Evolutionary conservation across 2,113 vertebrate genomes (phyloP), one percentile per base, ranked within the genome.

Genomic region (Chinchilla lanigera): DNA sequence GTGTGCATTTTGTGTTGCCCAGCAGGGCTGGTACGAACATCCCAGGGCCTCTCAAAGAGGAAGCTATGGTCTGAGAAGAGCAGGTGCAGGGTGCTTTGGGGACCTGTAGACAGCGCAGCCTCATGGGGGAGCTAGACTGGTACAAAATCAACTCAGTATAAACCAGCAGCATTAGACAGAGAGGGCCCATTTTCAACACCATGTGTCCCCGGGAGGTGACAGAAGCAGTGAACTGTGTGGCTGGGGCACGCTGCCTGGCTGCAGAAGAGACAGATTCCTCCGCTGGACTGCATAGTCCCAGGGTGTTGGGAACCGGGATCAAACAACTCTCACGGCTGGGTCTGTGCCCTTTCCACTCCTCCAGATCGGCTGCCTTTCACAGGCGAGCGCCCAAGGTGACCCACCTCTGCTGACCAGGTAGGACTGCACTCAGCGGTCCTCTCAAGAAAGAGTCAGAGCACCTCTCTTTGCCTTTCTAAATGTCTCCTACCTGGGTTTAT

Each of bases 11-110:
- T 19, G 50, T n/a, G 82, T 38, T 56, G 47, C 67, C 38, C 30
- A 63, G 71, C 85, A 78, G 80, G 44, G 16, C 16, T 35, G 41
- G n/a, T 10, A 9, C 47, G 11, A 88, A 2, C 26, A 65, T 38
- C 22, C 80, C 14, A 81, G 50, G 2, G 3, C 1, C 44, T 24
- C 17, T 78, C 16, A 44, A 92, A 90, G 85, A 41, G 35, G 58
- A 56, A 60, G 28, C 38, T 35, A 35, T 41, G 47, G 38, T 54
- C 54, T 71, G 61, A 60, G n/a, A 24, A 50, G 30, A 86, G 52
- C 3, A 20, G 2, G 41, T 10, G 0, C 50, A 30, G 20, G 71
- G 50, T 0, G 0, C 7, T 50, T 10, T 41, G 78, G 69, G 41
- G 41, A 81, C 14, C 38, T 14, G 69, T 8, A 38, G 47, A 22